phyloP scores from a whole-genome alignment of 1,140 invertebrate genomes.

The Odontomachus brunneus region DNA sequence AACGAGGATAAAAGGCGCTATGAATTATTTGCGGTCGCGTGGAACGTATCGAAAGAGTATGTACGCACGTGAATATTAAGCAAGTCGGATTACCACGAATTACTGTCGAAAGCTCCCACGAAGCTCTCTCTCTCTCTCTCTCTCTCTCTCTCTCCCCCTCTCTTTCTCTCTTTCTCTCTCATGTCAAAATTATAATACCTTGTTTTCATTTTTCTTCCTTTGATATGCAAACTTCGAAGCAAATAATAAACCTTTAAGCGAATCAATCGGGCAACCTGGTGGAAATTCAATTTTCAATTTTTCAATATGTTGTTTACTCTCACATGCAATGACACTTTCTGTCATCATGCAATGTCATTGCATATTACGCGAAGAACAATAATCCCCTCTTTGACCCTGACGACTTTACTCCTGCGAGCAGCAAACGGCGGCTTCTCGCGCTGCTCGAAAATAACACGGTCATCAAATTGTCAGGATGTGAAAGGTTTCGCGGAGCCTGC shows the following conservation, averaged over 20 bases:
- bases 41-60: slow-evolving; percentile 44
- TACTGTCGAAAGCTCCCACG: slow-evolving; percentile 24
- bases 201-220: not conserved
- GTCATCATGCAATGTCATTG: slow-evolving; percentile 58
- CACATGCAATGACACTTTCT: not conserved
- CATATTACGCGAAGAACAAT: slow-evolving; percentile 25
- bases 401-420: no score
- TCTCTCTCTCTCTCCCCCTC: slow-evolving; percentile 21
- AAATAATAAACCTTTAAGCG: not conserved
- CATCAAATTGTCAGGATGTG: not conserved
- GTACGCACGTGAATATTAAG: slow-evolving; percentile 27
- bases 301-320: not conserved
- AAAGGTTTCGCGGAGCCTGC: not conserved
- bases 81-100: slow-evolving; percentile 29
- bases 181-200: slow-evolving; percentile 39
- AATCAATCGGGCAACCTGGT: no score
- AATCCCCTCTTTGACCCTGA: no score
- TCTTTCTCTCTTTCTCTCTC: slow-evolving; percentile 26
- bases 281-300: not conserved
- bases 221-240: not conserved
- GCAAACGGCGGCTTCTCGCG: no score
- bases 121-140: slow-evolving; percentile 12
- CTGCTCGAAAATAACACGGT: not conserved
- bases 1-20: slow-evolving; percentile 24
- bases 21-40: slow-evolving; percentile 35